phyloP scores from a whole-genome alignment of 2,888 invertebrate genomes.

The Oscheius sp. region DNA sequence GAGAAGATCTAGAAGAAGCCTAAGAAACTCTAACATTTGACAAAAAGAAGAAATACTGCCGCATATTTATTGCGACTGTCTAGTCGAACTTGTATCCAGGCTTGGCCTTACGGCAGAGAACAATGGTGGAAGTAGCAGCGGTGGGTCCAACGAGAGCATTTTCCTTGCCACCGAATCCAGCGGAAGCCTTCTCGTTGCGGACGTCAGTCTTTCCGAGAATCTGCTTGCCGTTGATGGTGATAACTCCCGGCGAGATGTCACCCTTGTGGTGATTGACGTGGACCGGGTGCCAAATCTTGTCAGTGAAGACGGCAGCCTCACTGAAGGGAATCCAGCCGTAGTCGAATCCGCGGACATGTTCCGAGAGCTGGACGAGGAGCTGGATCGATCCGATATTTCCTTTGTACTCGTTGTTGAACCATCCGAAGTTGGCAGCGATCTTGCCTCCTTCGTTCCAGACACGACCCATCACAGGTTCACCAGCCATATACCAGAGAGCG shows the following conservation, averaged over 20 bases:
- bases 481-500: constrained; percentile 63
- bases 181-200: constrained; percentile 62
- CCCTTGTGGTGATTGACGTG: constrained; percentile 62
- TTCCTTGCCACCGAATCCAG: constrained; percentile 58
- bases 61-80: too few species aligned
- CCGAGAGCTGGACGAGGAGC: constrained; percentile 56
- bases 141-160: constrained; percentile 29
- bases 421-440: constrained; percentile 63
- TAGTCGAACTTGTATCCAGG: constrained; percentile 57
- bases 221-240: constrained; percentile 61
- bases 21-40: too few species aligned
- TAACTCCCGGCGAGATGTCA: constrained; percentile 61
- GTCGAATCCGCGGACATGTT: constrained; percentile 65
- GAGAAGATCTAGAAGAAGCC: too few species aligned
- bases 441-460: constrained; percentile 66
- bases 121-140: constrained; percentile 22
- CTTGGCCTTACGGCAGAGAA: constrained; percentile 48
- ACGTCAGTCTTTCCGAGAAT: constrained; percentile 63
- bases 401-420: constrained; percentile 61
- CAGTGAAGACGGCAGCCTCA: constrained; percentile 57
- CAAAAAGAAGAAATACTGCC: too few species aligned
- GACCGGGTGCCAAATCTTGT: constrained; percentile 57
- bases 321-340: constrained; percentile 64
- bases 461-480: constrained; percentile 67
- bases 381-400: constrained; percentile 61